Evolutionary conservation across 1,140 invertebrate genomes (phyloP).

Genomic region (Cataglyphis hispanica): DNA sequence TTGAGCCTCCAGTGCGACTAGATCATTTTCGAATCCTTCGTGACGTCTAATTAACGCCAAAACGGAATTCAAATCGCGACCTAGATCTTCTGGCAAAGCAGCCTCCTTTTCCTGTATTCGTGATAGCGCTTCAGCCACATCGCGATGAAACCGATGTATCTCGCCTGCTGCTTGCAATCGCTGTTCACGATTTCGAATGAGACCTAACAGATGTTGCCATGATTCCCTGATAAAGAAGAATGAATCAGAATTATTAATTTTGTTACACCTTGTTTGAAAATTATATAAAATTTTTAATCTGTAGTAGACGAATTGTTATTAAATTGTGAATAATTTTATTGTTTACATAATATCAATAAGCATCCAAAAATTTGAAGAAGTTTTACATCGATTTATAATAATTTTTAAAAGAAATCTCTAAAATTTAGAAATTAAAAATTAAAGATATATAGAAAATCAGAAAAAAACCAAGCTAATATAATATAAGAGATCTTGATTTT

Average conservation of each 20-base stretch:
- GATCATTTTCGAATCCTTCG: constrained; percentile 98
- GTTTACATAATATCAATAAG: constrained; percentile 3
- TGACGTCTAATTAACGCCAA: constrained; percentile 94
- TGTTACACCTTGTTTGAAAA: background rate
- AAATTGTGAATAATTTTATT: background rate
- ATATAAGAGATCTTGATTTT: background rate
- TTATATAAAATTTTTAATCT: background rate
- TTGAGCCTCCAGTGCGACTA: constrained; percentile 97
- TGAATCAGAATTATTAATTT: background rate
- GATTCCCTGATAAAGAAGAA: constrained; percentile 88
- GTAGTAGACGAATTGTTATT: background rate
- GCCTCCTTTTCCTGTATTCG: constrained; percentile 96
- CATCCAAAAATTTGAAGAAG: background rate
- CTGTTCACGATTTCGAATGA: constrained; percentile 94
- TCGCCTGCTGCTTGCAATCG: constrained; percentile 97
- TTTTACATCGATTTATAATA: background rate
- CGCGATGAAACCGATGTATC: constrained; percentile 98
- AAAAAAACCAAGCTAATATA: background rate
- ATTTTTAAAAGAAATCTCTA: background rate
- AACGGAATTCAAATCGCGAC: constrained; percentile 95
- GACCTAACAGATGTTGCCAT: constrained; percentile 95
- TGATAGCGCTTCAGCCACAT: constrained; percentile 96
- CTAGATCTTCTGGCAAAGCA: constrained; percentile 94
- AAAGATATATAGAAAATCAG: background rate
- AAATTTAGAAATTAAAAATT: background rate